Conservation (phyloP, 1,140 invertebrate species). For the Halotydeus destructor region DNA sequence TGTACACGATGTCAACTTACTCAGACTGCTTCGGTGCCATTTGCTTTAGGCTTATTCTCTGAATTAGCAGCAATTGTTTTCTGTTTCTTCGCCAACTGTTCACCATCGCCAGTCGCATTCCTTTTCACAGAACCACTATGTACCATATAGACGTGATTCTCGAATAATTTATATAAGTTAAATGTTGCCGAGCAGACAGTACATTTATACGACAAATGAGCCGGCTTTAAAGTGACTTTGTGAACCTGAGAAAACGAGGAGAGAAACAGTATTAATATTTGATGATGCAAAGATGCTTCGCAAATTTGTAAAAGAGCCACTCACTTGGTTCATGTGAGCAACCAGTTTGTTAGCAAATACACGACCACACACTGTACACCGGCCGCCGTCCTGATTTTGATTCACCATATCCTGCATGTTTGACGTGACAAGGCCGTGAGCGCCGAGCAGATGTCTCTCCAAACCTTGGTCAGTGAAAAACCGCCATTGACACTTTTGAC, state of each 20-base stretch:
- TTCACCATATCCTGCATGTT: constrained; percentile 89
- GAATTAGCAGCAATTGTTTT: no score
- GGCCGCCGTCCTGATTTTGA: constrained; percentile 73
- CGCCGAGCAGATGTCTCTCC: constrained; percentile 73
- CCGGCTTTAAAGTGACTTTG: constrained; percentile 68
- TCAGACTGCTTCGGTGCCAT: no score
- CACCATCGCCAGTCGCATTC: no score
- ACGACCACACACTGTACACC: constrained; percentile 77
- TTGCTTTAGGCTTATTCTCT: no score
- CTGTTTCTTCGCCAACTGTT: no score
- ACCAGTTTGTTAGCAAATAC: constrained; percentile 78
- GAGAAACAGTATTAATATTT: background rate
- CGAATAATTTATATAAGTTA: constrained; percentile 82
- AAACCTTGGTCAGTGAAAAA: constrained; percentile 67
- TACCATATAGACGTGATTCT: constrained; percentile 77
- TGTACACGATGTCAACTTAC: no score
- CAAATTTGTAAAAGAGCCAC: background rate
- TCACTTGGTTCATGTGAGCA: constrained; percentile 58
- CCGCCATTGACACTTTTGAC: constrained; percentile 80
- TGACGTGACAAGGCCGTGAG: constrained; percentile 76
- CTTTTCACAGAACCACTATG: constrained; percentile 36
- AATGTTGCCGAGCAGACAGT: constrained; percentile 83
- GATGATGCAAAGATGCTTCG: constrained; percentile 4
- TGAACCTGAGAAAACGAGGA: constrained; percentile 31
- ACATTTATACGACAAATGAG: constrained; percentile 78